Conservation (phyloP, 2,888 invertebrate genomes). For the Dyspetes luteomarginatus region DNA sequence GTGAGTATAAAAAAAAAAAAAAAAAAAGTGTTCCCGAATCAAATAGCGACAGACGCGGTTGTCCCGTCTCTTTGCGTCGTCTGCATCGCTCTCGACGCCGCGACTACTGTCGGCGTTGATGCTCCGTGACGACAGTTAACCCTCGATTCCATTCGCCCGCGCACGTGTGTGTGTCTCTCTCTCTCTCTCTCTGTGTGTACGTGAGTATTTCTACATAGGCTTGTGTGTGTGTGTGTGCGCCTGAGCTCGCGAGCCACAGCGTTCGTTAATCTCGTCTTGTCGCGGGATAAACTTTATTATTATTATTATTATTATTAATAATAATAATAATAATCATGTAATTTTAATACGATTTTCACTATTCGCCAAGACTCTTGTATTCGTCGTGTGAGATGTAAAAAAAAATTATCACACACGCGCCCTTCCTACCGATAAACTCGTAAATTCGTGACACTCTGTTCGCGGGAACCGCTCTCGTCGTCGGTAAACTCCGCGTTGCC, state of each 20-base stretch:
- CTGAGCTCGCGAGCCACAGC: constrained; percentile 38
- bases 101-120: constrained; percentile 50
- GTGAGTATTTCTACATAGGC: constrained; percentile 25
- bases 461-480: constrained; percentile 32
- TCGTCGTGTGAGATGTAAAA: background rate
- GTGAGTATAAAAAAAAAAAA: constrained; percentile 18
- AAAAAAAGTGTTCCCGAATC: constrained; percentile 33
- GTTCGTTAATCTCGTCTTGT: background rate
- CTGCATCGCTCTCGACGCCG: constrained; percentile 57
- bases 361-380: background rate
- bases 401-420: background rate
- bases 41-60: constrained; percentile 38
- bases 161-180: constrained; percentile 41
- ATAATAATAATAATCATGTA: background rate
- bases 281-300: background rate
- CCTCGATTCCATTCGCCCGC: constrained; percentile 57
- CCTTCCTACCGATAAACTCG: constrained; percentile 16
- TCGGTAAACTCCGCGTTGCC: constrained; percentile 38
- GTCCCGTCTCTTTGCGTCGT: constrained; percentile 51
- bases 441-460: constrained; percentile 19
- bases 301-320: background rate
- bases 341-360: background rate
- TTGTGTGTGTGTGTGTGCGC: constrained; percentile 52
- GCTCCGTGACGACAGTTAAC: constrained; percentile 56
- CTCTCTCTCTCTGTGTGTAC: constrained; percentile 53